Evolutionary conservation across 2,113 vertebrate genomes (phyloP).

Genomic region (Procapra przewalskii): DNA sequence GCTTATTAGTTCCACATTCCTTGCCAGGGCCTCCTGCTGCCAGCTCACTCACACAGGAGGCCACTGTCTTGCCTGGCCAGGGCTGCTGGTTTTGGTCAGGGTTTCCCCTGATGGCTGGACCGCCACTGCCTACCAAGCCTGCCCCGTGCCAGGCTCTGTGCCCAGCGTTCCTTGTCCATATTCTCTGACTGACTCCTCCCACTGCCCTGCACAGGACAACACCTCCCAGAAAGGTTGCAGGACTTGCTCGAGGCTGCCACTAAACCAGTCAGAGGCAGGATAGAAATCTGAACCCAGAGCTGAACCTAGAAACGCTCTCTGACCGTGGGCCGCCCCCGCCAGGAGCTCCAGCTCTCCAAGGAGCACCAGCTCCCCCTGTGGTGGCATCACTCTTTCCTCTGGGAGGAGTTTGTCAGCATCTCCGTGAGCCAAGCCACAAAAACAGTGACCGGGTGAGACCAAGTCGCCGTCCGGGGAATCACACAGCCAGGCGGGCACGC

Average conservation of each 20-base stretch:
- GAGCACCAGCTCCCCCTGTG: accelerated
- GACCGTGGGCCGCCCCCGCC: accelerated
- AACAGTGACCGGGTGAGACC: accelerated
- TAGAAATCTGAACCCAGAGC: neutral
- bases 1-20: neutral
- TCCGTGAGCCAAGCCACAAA: neutral
- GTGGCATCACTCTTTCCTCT: neutral
- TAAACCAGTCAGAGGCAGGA: neutral
- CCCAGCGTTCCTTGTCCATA: accelerated
- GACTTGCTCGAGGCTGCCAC: neutral
- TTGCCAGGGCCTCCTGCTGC: neutral
- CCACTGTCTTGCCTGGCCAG: neutral
- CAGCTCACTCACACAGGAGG: neutral
- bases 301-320: neutral
- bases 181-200: accelerated
- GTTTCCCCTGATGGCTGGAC: neutral
- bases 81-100: neutral
- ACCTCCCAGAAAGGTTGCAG: neutral
- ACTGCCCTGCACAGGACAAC: neutral
- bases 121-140: neutral
- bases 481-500: accelerated
- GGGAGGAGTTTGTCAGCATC: neutral
- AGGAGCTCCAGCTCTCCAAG: neutral
- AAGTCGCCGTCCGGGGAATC: accelerated
- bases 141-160: accelerated